Conservation (phyloP, 2,113 vertebrate genomes). For the Sander vitreus region DNA sequence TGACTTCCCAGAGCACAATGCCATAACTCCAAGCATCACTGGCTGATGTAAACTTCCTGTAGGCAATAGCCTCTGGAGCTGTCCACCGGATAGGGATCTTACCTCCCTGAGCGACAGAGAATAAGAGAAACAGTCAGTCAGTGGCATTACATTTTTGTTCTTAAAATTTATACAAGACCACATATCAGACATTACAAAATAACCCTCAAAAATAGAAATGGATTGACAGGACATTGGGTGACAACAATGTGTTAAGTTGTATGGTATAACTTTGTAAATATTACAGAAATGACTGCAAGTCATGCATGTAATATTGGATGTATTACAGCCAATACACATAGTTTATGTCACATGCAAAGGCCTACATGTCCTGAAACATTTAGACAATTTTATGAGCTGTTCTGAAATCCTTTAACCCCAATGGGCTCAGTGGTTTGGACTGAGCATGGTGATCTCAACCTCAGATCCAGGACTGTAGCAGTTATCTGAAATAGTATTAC, state of each 20-base stretch:
- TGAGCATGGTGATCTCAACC: not conserved
- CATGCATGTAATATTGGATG: not conserved
- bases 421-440: constrained; percentile 14
- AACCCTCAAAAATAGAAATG: not conserved
- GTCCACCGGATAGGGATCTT: constrained; percentile 99
- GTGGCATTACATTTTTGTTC: not conserved
- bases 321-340: not conserved
- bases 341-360: constrained; percentile 11
- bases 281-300: not conserved
- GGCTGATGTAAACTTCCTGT: constrained; percentile 98
- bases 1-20: constrained; percentile 98
- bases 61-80: constrained; percentile 96
- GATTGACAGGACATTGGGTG: not conserved
- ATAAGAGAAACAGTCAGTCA: not conserved
- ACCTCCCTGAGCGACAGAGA: constrained; percentile 87
- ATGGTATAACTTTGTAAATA: not conserved
- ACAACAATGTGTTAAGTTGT: not conserved
- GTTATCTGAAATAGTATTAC: constrained; percentile 1
- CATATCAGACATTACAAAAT: not conserved
- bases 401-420: constrained; percentile 10
- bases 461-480: not conserved
- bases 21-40: constrained; percentile 98
- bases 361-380: not conserved
- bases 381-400: constrained; percentile 8
- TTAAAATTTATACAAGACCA: not conserved